phyloP scores from a whole-genome alignment of 2,113 vertebrate species.

The Hepsetus odoe region DNA sequence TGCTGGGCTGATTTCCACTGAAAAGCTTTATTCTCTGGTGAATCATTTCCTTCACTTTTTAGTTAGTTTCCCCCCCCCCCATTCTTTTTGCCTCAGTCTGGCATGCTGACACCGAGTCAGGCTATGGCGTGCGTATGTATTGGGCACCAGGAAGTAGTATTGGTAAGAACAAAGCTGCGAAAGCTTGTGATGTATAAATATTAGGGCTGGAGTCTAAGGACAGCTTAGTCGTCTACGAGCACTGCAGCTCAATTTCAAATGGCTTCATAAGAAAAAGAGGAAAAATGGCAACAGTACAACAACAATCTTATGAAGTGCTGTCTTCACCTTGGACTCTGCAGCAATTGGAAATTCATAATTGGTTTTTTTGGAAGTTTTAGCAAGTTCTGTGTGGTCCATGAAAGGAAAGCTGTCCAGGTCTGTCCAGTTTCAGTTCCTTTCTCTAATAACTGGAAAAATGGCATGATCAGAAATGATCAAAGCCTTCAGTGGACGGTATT shows the following conservation, averaged over 20 bases:
- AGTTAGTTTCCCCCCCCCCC: conserved; percentile 33
- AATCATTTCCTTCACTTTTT: conserved; percentile 49
- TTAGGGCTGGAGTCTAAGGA: conserved; percentile 54
- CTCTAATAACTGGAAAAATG: background rate
- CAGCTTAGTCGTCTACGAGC: conserved; percentile 52
- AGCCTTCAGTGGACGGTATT: no score
- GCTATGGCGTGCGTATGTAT: background rate
- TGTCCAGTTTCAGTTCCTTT: background rate
- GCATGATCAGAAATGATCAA: no score
- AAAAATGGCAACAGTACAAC: conserved; percentile 59
- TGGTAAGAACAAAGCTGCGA: conserved; percentile 36
- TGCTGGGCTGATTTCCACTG: conserved; percentile 63
- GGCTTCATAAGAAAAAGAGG: conserved; percentile 46
- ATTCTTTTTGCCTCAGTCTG: background rate
- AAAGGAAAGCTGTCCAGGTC: background rate
- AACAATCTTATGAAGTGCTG: conserved; percentile 51
- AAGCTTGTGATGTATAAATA: conserved; percentile 62
- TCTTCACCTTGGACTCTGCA: background rate
- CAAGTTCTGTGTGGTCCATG: conserved; percentile 7
- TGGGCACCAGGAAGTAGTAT: conserved; percentile 35
- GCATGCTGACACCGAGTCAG: background rate
- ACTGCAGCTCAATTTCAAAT: conserved; percentile 51
- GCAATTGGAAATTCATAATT: background rate
- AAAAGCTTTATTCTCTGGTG: conserved; percentile 60
- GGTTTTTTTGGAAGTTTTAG: conserved; percentile 6